These are phyloP conservation scores for Lamprotornis superbus DNA, from an alignment of 2,113 vertebrate species.

Conservation along the genomic window DNA sequence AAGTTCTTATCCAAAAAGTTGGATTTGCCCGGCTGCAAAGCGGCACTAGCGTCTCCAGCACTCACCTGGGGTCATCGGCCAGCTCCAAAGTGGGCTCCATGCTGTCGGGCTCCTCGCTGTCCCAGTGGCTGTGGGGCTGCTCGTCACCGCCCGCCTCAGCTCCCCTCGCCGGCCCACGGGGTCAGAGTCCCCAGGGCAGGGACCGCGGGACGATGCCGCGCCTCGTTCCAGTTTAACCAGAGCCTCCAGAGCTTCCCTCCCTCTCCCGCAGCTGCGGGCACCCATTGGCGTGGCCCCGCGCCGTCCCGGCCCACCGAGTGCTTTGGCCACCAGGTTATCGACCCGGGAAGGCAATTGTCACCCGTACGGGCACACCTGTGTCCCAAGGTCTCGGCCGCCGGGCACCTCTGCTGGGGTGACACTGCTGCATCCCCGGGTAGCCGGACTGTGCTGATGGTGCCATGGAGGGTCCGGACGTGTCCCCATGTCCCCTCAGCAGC, in stretches of 20 bases:
- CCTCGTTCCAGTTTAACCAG: slow-evolving; percentile 3
- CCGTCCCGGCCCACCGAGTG: background rate
- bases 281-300: background rate
- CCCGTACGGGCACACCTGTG: rapidly evolving
- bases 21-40: background rate
- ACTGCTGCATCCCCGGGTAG: rapidly evolving
- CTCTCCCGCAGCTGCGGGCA: background rate
- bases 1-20: background rate
- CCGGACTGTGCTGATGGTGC: rapidly evolving
- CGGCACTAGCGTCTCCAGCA: rapidly evolving
- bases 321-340: background rate
- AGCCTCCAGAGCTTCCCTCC: background rate
- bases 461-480: rapidly evolving
- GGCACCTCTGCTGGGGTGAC: background rate
- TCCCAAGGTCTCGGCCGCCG: background rate
- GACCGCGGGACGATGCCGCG: background rate
- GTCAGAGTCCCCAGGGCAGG: slow-evolving; percentile 60
- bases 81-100: slow-evolving; percentile 41
- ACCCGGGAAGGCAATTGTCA: background rate
- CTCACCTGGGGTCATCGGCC: slow-evolving; percentile 52
- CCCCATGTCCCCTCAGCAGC: background rate
- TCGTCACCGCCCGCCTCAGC: background rate
- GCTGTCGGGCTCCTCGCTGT: background rate
- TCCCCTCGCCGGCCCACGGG: background rate
- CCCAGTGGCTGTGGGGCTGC: background rate